Base-by-base conservation (phyloP, 2,797 vertebrate species). In the Coilia nasus region DNA sequence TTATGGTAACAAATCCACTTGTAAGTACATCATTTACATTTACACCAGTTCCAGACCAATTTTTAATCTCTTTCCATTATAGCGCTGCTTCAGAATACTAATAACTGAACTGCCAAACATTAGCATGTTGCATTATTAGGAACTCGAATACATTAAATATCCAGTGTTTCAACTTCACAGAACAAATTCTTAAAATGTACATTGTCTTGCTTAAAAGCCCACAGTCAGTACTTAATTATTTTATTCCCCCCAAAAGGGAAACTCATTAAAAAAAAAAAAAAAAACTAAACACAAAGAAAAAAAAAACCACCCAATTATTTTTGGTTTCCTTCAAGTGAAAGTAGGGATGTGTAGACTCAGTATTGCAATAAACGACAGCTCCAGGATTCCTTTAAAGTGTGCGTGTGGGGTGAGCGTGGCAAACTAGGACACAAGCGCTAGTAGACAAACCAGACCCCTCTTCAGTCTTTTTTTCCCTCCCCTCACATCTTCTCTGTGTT, bases 11-110 rank as follows among this genome's bases (percentile, higher is more conserved):
- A 91, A 93, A 91, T 85, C 84, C 12, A 88, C 91, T 86, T 88
- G 47, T 94, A 93, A 92, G 85, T 93, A 94, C 92, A 94, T 89
- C 88, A 92, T 93, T 86, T 93, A 94, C 92, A 94, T 83, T 35
- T 87, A 83, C 83, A 88, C 88, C 90, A 92, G 83, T 84, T 82
- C 87, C 41, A 89, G 47, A 88, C 67, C 81, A 82, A 71, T 71
- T 71, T 54, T 71, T 31, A 71, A 71, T 71, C 64, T 35, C 64
- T 59, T 54, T 54, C 35, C 57, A 89, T 84, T 83, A 83, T 81
- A 83, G 80, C 86, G 85, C 67, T 81, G 80, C 57, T 60, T 78
- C 71, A 59, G 85, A 87, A 83, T 84, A 75, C 86, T 44, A 78
- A 84, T 82, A 80, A 67, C 75, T 78, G 44, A 85, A 59, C 14